These are phyloP conservation scores for Vulpes lagopus DNA, from an alignment of 2,113 vertebrate genomes.

Conservation along the genomic window DNA sequence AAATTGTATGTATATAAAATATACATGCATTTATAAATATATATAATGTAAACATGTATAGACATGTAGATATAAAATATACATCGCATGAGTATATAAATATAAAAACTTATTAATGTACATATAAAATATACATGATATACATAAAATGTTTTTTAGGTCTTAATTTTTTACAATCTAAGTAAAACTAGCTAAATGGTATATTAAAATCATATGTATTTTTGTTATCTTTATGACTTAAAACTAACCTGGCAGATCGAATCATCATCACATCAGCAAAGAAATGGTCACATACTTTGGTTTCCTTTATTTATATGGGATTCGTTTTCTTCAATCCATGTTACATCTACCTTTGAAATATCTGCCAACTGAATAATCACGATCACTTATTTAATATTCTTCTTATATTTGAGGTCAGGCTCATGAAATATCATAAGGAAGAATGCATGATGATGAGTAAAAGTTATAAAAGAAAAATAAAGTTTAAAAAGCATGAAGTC, in stretches of 20 bases:
- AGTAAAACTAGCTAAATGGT: neutral
- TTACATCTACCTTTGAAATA: neutral
- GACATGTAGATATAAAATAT: no score
- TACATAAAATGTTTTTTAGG: no score
- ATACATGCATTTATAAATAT: no score
- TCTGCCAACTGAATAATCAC: neutral
- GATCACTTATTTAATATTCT: neutral
- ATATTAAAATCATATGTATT: neutral
- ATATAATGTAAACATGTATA: no score
- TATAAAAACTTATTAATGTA: no score
- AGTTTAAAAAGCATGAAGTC: neutral
- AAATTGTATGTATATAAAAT: no score
- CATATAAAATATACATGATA: no score
- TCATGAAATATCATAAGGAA: constrained; percentile 48
- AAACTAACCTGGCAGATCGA: neutral
- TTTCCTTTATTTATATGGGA: neutral
- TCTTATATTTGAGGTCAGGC: constrained; percentile 7
- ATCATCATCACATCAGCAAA: neutral
- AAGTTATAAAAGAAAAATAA: constrained; percentile 41
- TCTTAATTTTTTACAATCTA: neutral
- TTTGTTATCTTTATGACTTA: neutral
- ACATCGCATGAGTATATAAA: no score
- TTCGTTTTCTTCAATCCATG: neutral
- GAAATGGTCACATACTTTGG: neutral
- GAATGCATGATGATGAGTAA: neutral